Evolutionary conservation across 2,113 vertebrate genomes (phyloP), one percentile per base, ranked within the genome.

Genomic region (Epinephelus cyanopodus): DNA sequence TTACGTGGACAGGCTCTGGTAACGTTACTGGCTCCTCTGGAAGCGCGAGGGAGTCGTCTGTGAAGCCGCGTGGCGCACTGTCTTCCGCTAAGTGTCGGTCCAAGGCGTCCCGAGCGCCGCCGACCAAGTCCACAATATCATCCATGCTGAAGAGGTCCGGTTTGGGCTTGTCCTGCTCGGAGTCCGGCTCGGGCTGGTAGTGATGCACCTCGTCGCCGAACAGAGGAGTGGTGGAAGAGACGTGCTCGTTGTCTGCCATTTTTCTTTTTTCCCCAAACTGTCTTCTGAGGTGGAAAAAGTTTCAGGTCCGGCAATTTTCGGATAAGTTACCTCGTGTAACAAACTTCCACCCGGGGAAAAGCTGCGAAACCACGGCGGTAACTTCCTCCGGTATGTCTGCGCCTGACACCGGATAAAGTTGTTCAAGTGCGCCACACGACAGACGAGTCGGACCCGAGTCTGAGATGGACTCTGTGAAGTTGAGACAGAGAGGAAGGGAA

Each of bases 91-190:
- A 82, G 91, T 94, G 93, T 42, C 93, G 79, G 54, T 92, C 83
- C 81, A 93, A 50, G 14, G 94, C 92, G 83, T 94, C 94, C 75
- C 82, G 87, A 57, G 92, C 93, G 8, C 94, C 94, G 57, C 95
- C 95, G 83, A 94, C 92, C 75, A 95, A 50, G 86, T 95, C 95
- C 82, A 95, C 90, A 39, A 95, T 95, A 9, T 95, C 95, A 5
- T 95, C 93, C 63, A 74, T 0, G 39, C 50, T 64, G 83, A 82
- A 87, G 18, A 73, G 79, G 65, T 92, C 87, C 48, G 61, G 75
- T 17, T 62, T 60, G 68, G 68, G 69, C 76, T 85, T 69, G 25
- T 69, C 69, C 54, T 27, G 14, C 23, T 84, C 90, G 10, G 60
- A 9, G 12, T 81, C 77, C 71, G 81, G 79, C 4, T 88, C 90